phyloP scores from a whole-genome alignment of 2,797 vertebrate species.

The Heteromormyrus szaboi region DNA sequence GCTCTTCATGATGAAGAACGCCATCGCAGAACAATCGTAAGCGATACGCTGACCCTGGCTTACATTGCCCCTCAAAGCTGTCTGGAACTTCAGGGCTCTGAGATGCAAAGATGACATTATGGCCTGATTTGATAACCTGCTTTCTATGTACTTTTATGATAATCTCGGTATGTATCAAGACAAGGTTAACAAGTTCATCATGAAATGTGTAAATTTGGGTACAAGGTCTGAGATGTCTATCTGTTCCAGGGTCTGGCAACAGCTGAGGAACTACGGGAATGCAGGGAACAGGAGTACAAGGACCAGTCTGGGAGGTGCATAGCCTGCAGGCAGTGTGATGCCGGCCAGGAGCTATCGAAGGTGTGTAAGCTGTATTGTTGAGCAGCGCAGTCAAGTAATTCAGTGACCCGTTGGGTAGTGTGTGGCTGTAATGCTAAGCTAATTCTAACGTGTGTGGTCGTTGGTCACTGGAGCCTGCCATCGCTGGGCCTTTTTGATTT shows the following conservation, averaged over 20 bases:
- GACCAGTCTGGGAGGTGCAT: slow-evolving; percentile 77
- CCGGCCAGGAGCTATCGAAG: slow-evolving; percentile 93
- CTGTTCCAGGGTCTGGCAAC: slow-evolving; percentile 49
- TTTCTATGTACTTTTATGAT: background rate
- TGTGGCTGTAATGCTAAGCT: background rate
- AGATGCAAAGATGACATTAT: slow-evolving; percentile 22
- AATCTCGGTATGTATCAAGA: background rate
- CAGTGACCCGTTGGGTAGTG: background rate
- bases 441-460: no score
- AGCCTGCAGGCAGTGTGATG: slow-evolving; percentile 83
- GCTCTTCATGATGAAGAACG: background rate
- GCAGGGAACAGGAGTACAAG: slow-evolving; percentile 88
- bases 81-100: background rate
- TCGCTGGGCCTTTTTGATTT: background rate
- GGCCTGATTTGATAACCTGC: background rate
- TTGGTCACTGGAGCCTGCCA: background rate
- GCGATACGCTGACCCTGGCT: background rate
- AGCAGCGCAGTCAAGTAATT: background rate
- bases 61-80: background rate
- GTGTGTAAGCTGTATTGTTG: slow-evolving; percentile 46
- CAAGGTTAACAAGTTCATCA: background rate
- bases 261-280: slow-evolving; percentile 75
- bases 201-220: background rate
- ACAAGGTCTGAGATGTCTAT: background rate
- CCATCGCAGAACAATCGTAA: background rate